A percentile compares a stretch with the other conserved stretches of the same genome.
Conservation (phyloP, 2,797 vertebrate species). For the Macroramphosus scolopax region DNA sequence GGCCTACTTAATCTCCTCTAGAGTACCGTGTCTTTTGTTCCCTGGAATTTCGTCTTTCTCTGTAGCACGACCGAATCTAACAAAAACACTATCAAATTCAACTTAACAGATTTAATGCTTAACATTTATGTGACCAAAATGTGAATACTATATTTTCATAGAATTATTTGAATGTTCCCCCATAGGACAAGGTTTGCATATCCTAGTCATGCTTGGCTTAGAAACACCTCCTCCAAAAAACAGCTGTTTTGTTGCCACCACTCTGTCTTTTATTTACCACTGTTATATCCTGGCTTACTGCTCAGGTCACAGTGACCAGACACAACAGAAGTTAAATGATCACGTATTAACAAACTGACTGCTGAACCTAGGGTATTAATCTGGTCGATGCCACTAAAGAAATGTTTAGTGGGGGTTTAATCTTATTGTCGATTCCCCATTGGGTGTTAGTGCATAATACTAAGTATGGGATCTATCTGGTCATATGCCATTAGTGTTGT, state of each 20-base stretch:
- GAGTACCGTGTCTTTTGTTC: slow-evolving; percentile 11
- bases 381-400: slow-evolving; percentile 58
- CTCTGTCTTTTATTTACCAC: neutral
- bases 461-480: slow-evolving; percentile 15
- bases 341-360: slow-evolving; percentile 48
- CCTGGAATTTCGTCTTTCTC: neutral
- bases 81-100: neutral
- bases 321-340: slow-evolving; percentile 44
- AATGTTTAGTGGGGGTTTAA: slow-evolving; percentile 46
- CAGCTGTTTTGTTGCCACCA: neutral
- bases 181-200: slow-evolving; percentile 1
- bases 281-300: neutral
- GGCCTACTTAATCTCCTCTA: slow-evolving; percentile 21
- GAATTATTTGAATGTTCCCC: neutral
- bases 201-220: slow-evolving; percentile 1
- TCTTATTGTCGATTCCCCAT: slow-evolving; percentile 38
- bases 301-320: slow-evolving; percentile 30
- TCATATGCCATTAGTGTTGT: neutral
- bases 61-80: neutral
- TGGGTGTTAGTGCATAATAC: slow-evolving; percentile 19
- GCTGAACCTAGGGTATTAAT: slow-evolving; percentile 51
- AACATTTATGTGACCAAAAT: neutral
- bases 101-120: neutral
- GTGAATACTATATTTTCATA: neutral
- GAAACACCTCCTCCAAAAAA: slow-evolving; percentile 1